Base-by-base conservation (phyloP, 1,140 invertebrate species). In the Drosophila quadrilineata region DNA sequence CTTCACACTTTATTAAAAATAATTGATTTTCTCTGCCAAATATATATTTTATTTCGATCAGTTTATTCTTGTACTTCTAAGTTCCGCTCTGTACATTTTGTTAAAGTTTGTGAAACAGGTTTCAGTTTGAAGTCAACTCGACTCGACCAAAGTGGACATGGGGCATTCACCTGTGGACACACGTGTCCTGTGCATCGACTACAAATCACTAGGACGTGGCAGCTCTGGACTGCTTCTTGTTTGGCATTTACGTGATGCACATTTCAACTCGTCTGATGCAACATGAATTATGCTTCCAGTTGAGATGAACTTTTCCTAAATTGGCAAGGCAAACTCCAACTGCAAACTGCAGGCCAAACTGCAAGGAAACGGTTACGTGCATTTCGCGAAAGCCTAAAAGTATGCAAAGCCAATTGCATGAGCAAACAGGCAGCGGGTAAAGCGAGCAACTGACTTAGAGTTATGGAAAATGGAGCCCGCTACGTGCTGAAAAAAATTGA, bases 401-500 rank as follows among this genome's bases (percentile, higher is more conserved):
- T 67, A 80, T 75, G 76, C 77, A 75, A 74, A 66, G 59, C 48
- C 40, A 68, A 43, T 21, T 31, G 46, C 41, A 43, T 52, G 28
- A 21, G 29, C 38, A 54, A 29, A 66, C 6, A 3, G 24, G 24
- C 22, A 46, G 14, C 16, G 31, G 4, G n/a, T n/a, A 21, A 50
- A 8, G 16, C 0, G 2, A 48, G 22, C 41, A 17, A 9, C 16
- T 17, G 12, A 17, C 14, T 6, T 9, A 38, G 14, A 14, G 16
- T 6, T 48, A 63, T 52, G 33, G 46, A 43, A 24, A 56, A 43
- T 29, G 26, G 48, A 4, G n/a, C n/a, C n/a, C n/a, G n/a, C n/a
- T n/a, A n/a, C 73, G 76, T 80, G 75, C 76, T 80, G 67, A 80
- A 82, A 80, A n/a, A 80, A 80, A 80, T 80, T 80, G 75, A 73